Base-by-base conservation (phyloP, 1,140 invertebrate species). In the Heliconius hewitsoni region DNA sequence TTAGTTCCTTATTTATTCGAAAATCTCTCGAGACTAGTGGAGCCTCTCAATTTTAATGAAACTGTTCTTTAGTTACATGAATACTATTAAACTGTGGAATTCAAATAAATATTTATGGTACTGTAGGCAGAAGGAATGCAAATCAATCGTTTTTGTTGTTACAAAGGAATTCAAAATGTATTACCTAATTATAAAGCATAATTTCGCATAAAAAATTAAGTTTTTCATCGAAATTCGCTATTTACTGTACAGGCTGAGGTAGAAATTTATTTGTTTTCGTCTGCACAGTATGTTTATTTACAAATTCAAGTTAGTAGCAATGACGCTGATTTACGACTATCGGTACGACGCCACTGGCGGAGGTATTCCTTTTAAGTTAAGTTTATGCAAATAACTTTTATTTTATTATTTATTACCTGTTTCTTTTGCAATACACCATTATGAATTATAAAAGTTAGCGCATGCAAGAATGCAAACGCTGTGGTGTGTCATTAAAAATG, bases 1-100 rank as follows among this genome's bases (percentile, higher is more conserved):
- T 88, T 87, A 88, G 83, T 88, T 84, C 82, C 83, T 83, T 89
- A 89, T 89, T 86, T 84, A 84, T 85, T 82, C 82, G 77, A 86
- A 88, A 81, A 85, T 84, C 82, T 83, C 79, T 81, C 74, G 75
- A 81, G 76, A 80, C 78, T 77, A 87, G 84, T 84, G 76, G 81
- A 82, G 74, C 81, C 83, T 81, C 86, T 86, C 80, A 83, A 86
- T 88, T 88, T 86, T 87, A 89, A 86, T 90, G 80, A 85, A 85
- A 83, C 86, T 83, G 77, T 87, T 86, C 84, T 89, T 86, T 86
- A 87, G 82, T 83, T 85, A 83, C 83, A 86, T 82, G 83, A 82
- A 85, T 84, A 82, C 73, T 57, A 81, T 84, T 81, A 81, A 84
- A 76, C 82, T 82, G 46, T 71, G 83, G 82, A 85, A 84, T 83